Base-by-base conservation (phyloP, 1,140 invertebrate species). In the Magallana gigas region DNA sequence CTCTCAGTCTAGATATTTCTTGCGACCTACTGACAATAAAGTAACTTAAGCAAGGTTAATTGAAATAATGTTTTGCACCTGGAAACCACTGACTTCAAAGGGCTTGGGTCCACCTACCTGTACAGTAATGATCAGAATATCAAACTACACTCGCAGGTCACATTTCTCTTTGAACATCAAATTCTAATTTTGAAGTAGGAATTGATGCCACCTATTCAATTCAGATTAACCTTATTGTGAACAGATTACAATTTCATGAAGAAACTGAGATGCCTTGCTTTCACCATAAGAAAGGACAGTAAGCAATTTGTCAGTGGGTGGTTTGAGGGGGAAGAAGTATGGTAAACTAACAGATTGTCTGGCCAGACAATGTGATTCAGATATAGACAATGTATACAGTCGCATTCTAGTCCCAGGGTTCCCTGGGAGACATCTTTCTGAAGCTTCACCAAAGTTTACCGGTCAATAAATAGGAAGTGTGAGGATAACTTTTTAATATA, bases 51-150 rank as follows among this genome's bases (percentile, higher is more conserved):
- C n/a, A 76, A 29, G 68, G 68, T 76, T 76, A 76, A 76, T 76
- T 76, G 68, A 76, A 29, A 76, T 12, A 12, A 76, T 29, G 23
- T 76, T 29, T 29, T 9, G 68, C 68, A 76, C 68, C 68, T 76
- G 68, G 68, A 76, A 36, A 76, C 8, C 68, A 76, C 68, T 9
- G 11, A 23, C 64, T 18, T 23, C 64, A 71, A 71, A 76, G 68
- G 68, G 23, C 8, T 23, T 1, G 60, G 1, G 68, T 76, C 23
- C 23, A 76, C 14, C 9, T 76, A 76, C 23, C 68, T 76, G 68
- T 36, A 76, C 23, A 76, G 23, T 76, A 76, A 76, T 76, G 68
- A 48, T 76, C 23, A 76, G 23, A 76, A 76, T 76, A 76, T 76
- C 68, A 76, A 76, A 3, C 68, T 76, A 76, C 68, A 23, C 23